Evolutionary conservation across 2,113 vertebrate species (phyloP).

Genomic region (Polypterus senegalus): DNA sequence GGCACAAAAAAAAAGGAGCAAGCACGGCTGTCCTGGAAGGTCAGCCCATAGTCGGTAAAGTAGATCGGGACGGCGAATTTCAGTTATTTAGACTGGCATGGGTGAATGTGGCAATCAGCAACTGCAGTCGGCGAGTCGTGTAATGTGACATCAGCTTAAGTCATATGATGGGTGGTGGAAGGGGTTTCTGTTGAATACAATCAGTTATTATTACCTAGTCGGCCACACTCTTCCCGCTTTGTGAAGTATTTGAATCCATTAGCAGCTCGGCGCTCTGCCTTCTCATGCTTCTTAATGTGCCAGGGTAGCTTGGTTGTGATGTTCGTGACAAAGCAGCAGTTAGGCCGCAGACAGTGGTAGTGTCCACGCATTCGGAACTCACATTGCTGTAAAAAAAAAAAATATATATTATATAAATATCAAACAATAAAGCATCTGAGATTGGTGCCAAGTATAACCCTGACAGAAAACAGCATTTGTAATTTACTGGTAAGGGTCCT

Average conservation of each 20-base stretch:
- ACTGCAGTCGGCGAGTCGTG: neutral
- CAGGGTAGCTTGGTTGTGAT: constrained; percentile 98
- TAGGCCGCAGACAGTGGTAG: constrained; percentile 87
- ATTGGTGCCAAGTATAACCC: too few relatives aligned
- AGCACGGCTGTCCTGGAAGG: too few relatives aligned
- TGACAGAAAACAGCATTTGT: too few relatives aligned
- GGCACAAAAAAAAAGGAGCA: too few relatives aligned
- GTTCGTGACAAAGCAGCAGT: constrained; percentile 95
- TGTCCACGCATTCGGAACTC: constrained; percentile 96
- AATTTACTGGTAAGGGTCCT: too few relatives aligned
- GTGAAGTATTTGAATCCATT: constrained; percentile 98
- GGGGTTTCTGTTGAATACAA: too few relatives aligned
- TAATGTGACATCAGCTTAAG: neutral
- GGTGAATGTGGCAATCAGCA: too few relatives aligned
- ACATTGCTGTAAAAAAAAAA: constrained; percentile 63
- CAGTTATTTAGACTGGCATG: too few relatives aligned
- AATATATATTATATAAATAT: too few relatives aligned
- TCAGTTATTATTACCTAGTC: constrained; percentile 65
- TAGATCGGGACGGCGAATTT: too few relatives aligned
- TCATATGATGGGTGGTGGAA: neutral
- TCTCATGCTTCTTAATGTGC: constrained; percentile 97
- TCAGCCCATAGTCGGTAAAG: too few relatives aligned
- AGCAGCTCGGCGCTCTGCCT: constrained; percentile 87
- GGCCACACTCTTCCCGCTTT: constrained; percentile 88
- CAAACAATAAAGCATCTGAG: too few relatives aligned